Percentiles rank a stretch among this genome's conserved stretches.
Conservation (phyloP, 2,797 vertebrate species). For the Coilia nasus region DNA sequence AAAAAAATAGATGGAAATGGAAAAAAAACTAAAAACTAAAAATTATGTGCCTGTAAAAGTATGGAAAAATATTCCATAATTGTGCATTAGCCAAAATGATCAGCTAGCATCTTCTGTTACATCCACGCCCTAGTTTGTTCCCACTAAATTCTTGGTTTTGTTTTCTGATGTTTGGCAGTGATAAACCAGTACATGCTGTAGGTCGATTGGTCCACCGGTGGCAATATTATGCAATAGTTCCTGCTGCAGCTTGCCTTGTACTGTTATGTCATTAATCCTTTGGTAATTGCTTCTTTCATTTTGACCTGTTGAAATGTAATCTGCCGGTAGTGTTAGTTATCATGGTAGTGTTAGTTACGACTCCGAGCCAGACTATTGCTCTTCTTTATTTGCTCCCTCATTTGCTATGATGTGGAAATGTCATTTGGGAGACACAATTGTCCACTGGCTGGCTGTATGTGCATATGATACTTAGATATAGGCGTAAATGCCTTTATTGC, state of each 20-base stretch:
- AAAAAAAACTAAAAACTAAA: neutral
- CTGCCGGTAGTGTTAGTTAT: neutral
- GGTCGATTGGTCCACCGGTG: slow-evolving; percentile 47
- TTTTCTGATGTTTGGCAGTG: slow-evolving; percentile 1
- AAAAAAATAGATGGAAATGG: neutral
- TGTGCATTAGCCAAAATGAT: neutral
- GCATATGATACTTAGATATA: neutral
- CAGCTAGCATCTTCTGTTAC: neutral
- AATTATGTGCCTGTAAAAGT: neutral
- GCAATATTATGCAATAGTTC: slow-evolving; percentile 61
- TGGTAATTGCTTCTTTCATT: slow-evolving; percentile 65
- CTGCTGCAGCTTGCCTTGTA: slow-evolving; percentile 47
- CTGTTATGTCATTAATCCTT: slow-evolving; percentile 69
- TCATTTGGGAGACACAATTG: neutral
- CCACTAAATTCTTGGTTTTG: neutral
- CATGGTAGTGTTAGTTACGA: neutral
- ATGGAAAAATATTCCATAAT: neutral
- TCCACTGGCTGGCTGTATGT: neutral
- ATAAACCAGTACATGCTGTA: slow-evolving; percentile 47
- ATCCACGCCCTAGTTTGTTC: neutral
- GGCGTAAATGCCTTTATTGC: too few species aligned
- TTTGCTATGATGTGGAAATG: neutral
- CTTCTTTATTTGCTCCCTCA: slow-evolving; percentile 13
- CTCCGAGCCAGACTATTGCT: neutral
- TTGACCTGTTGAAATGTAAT: slow-evolving; percentile 49